phyloP scores from a whole-genome alignment of 2,797 vertebrate genomes.

The Rhynchotus rufescens region DNA sequence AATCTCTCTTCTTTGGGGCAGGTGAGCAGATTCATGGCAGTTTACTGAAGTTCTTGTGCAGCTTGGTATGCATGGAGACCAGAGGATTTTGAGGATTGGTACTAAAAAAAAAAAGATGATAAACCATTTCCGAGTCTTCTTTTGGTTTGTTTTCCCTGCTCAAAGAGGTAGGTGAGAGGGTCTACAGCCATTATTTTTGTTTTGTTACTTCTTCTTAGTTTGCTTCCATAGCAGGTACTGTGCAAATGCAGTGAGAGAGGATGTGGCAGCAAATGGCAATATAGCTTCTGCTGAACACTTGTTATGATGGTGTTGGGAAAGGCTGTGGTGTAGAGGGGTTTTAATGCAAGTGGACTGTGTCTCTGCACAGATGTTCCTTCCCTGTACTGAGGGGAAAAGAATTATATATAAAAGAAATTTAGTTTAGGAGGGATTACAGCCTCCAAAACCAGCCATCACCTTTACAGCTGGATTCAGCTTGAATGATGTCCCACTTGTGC shows the following conservation, averaged over 20 bases:
- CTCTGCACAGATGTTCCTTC: background rate
- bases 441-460: background rate
- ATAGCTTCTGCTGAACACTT: background rate
- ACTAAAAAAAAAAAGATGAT: background rate
- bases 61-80: background rate
- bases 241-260: background rate
- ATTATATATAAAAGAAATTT: no score
- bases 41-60: background rate
- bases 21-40: background rate
- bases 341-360: background rate
- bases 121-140: accelerated
- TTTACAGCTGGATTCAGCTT: background rate
- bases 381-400: background rate
- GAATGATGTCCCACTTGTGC: background rate
- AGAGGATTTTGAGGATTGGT: background rate
- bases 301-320: background rate
- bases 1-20: background rate
- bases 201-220: background rate
- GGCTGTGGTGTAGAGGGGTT: background rate
- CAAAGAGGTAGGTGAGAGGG: background rate
- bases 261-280: background rate
- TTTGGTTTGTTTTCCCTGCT: background rate
- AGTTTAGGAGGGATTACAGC: background rate
- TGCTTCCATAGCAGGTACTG: background rate
- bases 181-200: background rate